Evolutionary conservation across 2,888 invertebrate species (phyloP), one percentile per base, ranked within the genome.

Genomic region (Yponomeuta sedellus): DNA sequence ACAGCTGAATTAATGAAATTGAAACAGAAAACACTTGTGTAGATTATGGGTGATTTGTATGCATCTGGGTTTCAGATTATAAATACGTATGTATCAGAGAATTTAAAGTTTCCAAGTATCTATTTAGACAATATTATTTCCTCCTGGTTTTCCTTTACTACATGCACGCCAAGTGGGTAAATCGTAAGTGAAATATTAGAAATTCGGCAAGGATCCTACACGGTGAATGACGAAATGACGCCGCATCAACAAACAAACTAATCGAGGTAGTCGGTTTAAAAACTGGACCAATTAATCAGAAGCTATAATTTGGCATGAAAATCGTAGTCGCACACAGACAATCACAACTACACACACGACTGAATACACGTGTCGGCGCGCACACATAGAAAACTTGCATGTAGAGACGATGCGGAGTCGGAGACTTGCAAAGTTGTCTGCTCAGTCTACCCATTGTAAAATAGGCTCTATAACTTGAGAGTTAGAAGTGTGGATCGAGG

Each of bases 251-350:
- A 63, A 39, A 62, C 22, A 63, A 28, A 12, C 44, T 12, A 12
- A 52, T 16, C 44, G 44, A 10, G n/a, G 10, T 10, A 28, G 52
- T 20, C 10, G 11, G 19, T 44, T 40, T 20, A 63, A 20, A 16
- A 61, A 61, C 34, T 61, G 61, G 61, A 28, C 34, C 34, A 61
- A 61, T 61, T 61, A 63, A 63, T 63, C 19, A 63, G 44, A 63
- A 63, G 22, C 44, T 12, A 63, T 63, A 44, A 44, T 63, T 63
- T 63, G 63, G 63, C 63, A 63, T n/a, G 63, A 44, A 63, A 63
- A 63, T 44, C 22, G 20, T 44, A 63, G 44, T 40, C 63, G 22
- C 44, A 63, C 20, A 25, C 44, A 58, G 10, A 58, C 58, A 20
- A 5, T 20, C n/a, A 57, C 57, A 2, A 22, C 58, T 19, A 58